These are phyloP conservation scores for Medauroidea extradentata DNA, from an alignment of 1,140 invertebrate species.

Conservation along the genomic window DNA sequence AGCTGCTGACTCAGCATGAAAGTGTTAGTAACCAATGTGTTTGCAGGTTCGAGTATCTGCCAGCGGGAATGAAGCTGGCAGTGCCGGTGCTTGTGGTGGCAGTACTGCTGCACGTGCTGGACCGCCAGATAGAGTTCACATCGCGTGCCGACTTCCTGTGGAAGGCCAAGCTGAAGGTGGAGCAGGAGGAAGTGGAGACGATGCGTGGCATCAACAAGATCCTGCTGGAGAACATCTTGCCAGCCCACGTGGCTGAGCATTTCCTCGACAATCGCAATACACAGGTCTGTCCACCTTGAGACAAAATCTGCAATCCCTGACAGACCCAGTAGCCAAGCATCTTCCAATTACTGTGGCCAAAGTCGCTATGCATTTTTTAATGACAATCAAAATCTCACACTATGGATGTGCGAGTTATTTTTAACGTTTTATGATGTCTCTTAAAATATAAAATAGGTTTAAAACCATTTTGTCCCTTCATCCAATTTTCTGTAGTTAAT, in stretches of 20 bases:
- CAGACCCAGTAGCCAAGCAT: too few species aligned
- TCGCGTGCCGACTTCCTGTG: slow-evolving; percentile 86
- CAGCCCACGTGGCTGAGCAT: slow-evolving; percentile 91
- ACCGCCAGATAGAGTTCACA: slow-evolving; percentile 81
- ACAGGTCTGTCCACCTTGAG: slow-evolving; percentile 46
- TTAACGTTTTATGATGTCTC: too few species aligned
- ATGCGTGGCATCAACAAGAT: slow-evolving; percentile 94
- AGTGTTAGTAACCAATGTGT: too few species aligned
- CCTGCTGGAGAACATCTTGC: slow-evolving; percentile 93
- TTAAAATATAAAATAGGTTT: too few species aligned
- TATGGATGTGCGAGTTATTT: too few species aligned
- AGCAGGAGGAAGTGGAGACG: slow-evolving; percentile 91
- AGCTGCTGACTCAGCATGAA: too few species aligned
- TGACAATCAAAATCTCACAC: too few species aligned
- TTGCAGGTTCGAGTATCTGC: slow-evolving; percentile 59
- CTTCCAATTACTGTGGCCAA: too few species aligned
- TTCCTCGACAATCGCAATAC: slow-evolving; percentile 67
- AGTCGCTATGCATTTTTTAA: too few species aligned
- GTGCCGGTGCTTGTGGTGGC: slow-evolving; percentile 57
- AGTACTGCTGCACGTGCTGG: slow-evolving; percentile 67
- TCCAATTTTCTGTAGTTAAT: too few species aligned
- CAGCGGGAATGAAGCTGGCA: slow-evolving; percentile 57
- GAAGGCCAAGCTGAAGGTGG: slow-evolving; percentile 85
- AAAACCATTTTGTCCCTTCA: too few species aligned
- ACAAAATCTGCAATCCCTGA: too few species aligned